Conservation (phyloP, 2,797 vertebrate genomes). For the Channallabes apus region DNA sequence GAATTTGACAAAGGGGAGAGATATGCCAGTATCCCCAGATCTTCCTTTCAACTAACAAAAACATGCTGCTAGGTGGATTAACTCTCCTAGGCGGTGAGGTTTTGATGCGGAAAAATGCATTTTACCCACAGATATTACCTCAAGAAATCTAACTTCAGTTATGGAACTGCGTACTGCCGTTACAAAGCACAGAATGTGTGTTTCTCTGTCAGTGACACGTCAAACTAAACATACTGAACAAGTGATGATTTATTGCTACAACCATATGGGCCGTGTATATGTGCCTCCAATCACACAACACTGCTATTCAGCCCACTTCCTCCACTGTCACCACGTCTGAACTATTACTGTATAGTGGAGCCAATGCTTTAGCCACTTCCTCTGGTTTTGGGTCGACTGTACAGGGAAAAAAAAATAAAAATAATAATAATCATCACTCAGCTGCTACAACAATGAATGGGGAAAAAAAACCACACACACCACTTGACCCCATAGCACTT, state of each 20-base stretch:
- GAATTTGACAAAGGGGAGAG: too few relatives aligned
- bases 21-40: not conserved
- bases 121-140: not conserved
- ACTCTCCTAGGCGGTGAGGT: not conserved
- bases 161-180: not conserved
- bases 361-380: not conserved
- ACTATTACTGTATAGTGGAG: not conserved
- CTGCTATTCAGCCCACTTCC: not conserved
- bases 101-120: not conserved
- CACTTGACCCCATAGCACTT: too few relatives aligned
- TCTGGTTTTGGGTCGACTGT: not conserved
- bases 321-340: conserved; percentile 1
- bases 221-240: too few relatives aligned
- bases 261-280: not conserved
- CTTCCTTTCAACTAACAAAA: not conserved
- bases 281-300: not conserved
- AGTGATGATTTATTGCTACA: not conserved
- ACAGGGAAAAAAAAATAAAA: too few relatives aligned
- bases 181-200: not conserved
- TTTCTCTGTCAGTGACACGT: not conserved
- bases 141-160: not conserved
- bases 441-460: not conserved
- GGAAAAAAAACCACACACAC: not conserved
- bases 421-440: too few relatives aligned
- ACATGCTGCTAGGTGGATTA: not conserved